Conservation (phyloP, 2,113 vertebrate genomes). For the Gulo gulo region DNA sequence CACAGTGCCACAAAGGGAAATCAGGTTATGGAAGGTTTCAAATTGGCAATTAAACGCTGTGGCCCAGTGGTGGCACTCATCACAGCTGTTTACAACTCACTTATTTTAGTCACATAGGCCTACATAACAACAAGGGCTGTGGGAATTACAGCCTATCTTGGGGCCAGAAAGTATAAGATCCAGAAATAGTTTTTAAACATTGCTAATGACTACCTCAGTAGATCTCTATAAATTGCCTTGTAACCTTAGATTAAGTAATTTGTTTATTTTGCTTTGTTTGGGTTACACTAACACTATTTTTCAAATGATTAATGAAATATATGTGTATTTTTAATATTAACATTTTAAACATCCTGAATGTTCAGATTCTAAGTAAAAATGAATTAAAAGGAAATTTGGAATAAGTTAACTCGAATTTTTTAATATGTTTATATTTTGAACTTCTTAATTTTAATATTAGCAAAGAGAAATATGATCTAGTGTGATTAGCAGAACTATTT, state of each 20-base stretch:
- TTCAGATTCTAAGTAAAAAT: background rate
- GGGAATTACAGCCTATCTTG: background rate
- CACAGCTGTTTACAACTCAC: background rate
- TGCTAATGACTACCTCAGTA: background rate
- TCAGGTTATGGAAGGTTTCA: background rate
- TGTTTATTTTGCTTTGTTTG: background rate
- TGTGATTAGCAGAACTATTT: background rate
- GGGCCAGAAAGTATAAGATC: background rate
- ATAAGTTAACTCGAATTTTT: slow-evolving; percentile 20
- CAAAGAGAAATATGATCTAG: background rate
- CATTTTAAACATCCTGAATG: background rate
- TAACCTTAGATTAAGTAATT: background rate
- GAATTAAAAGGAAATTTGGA: background rate
- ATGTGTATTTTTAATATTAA: background rate
- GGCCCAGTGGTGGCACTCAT: background rate
- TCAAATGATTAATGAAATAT: background rate
- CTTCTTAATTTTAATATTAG: background rate
- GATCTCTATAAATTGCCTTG: background rate
- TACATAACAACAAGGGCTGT: background rate
- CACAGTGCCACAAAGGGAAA: background rate
- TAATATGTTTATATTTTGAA: background rate
- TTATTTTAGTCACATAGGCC: background rate
- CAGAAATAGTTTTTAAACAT: background rate
- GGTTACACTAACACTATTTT: background rate
- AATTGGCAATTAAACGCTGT: background rate